Evolutionary conservation across 2,797 vertebrate species (phyloP).

Genomic region (Ammospiza maritima): DNA sequence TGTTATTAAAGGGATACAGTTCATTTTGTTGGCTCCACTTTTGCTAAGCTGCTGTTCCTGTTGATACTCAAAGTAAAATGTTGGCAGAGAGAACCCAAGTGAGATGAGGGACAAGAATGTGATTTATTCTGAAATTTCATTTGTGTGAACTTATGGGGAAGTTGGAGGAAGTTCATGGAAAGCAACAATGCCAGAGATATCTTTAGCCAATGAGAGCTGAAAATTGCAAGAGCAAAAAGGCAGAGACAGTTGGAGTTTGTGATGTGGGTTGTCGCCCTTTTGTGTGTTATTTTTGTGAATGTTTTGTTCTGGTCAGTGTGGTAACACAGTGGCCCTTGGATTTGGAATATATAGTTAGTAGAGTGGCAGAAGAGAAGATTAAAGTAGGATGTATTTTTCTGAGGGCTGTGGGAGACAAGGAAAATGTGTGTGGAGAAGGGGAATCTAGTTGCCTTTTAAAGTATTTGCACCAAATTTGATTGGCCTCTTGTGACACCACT

Average conservation of each 20-base stretch:
- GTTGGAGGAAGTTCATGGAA: slow-evolving; percentile 37
- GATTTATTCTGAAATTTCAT: slow-evolving; percentile 31
- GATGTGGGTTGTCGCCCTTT: slow-evolving; percentile 44
- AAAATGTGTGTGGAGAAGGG: neutral
- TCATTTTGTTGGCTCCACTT: slow-evolving; percentile 12
- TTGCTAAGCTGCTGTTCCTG: slow-evolving; percentile 30
- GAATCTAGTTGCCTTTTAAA: neutral
- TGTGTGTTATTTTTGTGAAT: slow-evolving; percentile 32
- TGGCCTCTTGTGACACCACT: neutral
- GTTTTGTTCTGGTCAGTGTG: slow-evolving; percentile 47
- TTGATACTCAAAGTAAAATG: slow-evolving; percentile 38
- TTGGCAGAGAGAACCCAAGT: slow-evolving; percentile 8
- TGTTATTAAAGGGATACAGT: slow-evolving; percentile 39
- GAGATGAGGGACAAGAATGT: slow-evolving; percentile 19
- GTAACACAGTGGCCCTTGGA: slow-evolving; percentile 16
- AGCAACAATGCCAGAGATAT: slow-evolving; percentile 29
- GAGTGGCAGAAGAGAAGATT: neutral
- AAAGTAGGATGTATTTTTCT: neutral
- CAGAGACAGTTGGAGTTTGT: slow-evolving; percentile 19
- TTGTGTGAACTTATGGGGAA: neutral
- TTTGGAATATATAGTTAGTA: slow-evolving; percentile 17
- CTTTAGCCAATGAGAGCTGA: slow-evolving; percentile 36
- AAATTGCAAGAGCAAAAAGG: slow-evolving; percentile 25
- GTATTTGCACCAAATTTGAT: neutral
- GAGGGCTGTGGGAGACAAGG: neutral